These are phyloP conservation scores for Mormyrus proboscirostris DNA, from an alignment of 2,797 vertebrate species.

Conservation along the genomic window DNA sequence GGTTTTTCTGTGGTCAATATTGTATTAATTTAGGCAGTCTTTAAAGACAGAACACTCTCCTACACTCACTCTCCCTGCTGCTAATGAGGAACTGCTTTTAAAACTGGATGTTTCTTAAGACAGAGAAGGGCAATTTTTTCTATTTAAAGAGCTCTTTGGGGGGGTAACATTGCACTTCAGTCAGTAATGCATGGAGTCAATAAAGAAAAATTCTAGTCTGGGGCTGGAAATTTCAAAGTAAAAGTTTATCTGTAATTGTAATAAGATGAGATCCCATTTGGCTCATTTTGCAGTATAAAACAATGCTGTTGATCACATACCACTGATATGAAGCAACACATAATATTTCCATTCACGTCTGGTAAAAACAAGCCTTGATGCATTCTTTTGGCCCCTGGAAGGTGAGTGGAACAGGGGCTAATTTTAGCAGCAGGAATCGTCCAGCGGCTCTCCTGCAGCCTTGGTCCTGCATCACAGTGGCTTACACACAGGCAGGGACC, in stretches of 20 bases:
- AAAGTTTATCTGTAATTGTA: neutral
- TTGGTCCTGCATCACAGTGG: neutral
- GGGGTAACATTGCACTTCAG: neutral
- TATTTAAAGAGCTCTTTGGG: conserved; percentile 9
- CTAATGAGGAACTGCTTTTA: conserved; percentile 17
- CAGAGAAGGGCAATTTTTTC: neutral
- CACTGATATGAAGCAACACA: neutral
- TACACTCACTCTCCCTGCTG: neutral
- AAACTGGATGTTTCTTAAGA: neutral
- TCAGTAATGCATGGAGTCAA: neutral
- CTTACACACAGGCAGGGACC: neutral
- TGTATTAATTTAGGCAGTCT: conserved; percentile 16
- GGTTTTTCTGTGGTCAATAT: conserved; percentile 13
- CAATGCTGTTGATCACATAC: neutral
- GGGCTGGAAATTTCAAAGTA: neutral
- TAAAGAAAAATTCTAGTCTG: neutral
- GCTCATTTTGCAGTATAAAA: neutral
- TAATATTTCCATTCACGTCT: neutral
- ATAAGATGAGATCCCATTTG: neutral
- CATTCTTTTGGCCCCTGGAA: neutral
- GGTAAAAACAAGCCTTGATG: neutral
- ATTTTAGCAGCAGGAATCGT: neutral
- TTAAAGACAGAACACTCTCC: neutral
- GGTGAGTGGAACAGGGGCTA: neutral
- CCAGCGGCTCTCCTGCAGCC: neutral